These are phyloP conservation scores for Procapra przewalskii DNA, from an alignment of 2,113 vertebrate species.

Conservation along the genomic window DNA sequence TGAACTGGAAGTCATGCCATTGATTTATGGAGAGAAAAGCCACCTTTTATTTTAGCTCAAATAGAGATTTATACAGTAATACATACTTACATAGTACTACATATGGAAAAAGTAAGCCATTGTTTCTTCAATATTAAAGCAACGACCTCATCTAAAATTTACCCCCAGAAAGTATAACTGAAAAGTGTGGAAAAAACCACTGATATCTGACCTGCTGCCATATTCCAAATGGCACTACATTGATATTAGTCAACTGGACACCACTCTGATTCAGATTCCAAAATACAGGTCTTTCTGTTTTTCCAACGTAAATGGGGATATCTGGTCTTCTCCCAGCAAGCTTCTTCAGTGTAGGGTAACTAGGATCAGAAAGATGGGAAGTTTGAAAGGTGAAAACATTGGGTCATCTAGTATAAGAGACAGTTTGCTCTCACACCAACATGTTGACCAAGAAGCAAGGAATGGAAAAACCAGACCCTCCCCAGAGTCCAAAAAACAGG, in stretches of 20 bases:
- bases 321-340: conserved; percentile 79
- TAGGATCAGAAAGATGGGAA: conserved; percentile 19
- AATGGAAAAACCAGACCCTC: background rate
- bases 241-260: conserved; percentile 83
- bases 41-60: background rate
- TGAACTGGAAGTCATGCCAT: background rate
- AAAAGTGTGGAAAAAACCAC: background rate
- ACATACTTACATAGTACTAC: background rate
- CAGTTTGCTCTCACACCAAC: background rate
- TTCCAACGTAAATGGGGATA: conserved; percentile 84
- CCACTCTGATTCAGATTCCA: conserved; percentile 84
- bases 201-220: conserved; percentile 81
- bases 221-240: conserved; percentile 81
- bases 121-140: background rate
- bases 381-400: background rate
- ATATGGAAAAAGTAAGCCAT: background rate
- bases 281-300: conserved; percentile 85
- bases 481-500: background rate
- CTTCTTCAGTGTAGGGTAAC: conserved; percentile 81
- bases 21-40: background rate
- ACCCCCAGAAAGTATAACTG: background rate
- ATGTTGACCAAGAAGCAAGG: background rate
- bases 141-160: background rate
- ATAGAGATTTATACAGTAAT: background rate
- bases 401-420: background rate